phyloP scores from a whole-genome alignment of 2,888 invertebrate species.

The Elysia crispata region DNA sequence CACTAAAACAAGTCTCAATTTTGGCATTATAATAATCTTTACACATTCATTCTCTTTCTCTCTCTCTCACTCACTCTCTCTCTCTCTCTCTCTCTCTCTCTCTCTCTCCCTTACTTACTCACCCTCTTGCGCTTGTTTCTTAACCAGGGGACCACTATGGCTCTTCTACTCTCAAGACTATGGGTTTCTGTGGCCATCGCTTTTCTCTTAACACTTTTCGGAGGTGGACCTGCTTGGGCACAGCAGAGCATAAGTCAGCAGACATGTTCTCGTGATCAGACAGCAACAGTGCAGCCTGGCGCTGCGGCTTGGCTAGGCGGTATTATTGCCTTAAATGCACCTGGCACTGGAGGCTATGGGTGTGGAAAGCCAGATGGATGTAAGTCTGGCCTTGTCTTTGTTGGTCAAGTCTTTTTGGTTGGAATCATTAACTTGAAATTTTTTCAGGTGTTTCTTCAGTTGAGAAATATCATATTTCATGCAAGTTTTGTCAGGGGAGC shows the following conservation, averaged over 20 bases:
- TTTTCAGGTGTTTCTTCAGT: no score
- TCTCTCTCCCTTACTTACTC: no score
- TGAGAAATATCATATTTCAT: no score
- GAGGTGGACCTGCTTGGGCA: not conserved
- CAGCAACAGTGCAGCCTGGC: slow-evolving; percentile 61
- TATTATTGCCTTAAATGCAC: slow-evolving; percentile 61
- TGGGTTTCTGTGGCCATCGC: slow-evolving; percentile 34
- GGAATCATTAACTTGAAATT: no score
- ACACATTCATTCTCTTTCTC: no score
- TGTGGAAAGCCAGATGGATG: slow-evolving; percentile 59
- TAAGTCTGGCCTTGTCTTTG: slow-evolving; percentile 30
- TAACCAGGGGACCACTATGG: slow-evolving; percentile 37
- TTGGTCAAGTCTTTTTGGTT: not conserved
- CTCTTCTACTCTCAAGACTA: not conserved
- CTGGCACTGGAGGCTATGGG: slow-evolving; percentile 55
- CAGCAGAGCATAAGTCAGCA: slow-evolving; percentile 54
- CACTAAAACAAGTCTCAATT: no score
- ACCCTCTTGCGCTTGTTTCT: not conserved
- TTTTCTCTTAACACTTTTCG: not conserved
- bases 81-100: no score
- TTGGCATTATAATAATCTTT: no score
- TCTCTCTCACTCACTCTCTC: no score
- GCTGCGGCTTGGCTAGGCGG: slow-evolving; percentile 70
- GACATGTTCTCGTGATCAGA: slow-evolving; percentile 54
- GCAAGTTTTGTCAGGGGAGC: no score